phyloP scores from a whole-genome alignment of 1,140 invertebrate species.

The Ostrea denselamellosa region DNA sequence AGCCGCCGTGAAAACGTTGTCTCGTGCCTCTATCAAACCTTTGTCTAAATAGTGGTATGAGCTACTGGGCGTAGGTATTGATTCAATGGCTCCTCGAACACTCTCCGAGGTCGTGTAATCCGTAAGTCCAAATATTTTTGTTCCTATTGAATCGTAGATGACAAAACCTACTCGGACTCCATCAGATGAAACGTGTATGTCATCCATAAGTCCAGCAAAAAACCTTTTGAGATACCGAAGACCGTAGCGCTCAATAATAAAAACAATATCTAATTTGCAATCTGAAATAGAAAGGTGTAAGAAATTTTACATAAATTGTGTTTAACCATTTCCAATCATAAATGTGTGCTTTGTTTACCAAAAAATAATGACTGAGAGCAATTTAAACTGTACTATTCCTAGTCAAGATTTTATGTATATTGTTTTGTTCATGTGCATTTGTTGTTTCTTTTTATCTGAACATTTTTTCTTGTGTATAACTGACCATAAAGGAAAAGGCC shows the following conservation, averaged over 20 bases:
- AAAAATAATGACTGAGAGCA: too few relatives aligned
- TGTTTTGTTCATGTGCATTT: too few relatives aligned
- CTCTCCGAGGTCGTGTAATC: background rate
- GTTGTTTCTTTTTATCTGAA: too few relatives aligned
- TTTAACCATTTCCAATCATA: too few relatives aligned
- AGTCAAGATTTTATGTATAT: too few relatives aligned
- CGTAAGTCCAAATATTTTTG: background rate
- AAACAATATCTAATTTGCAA: background rate
- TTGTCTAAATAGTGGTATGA: background rate
- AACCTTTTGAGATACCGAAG: background rate
- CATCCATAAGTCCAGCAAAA: background rate
- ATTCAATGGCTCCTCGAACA: background rate
- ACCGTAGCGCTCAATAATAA: background rate
- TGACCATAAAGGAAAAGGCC: too few relatives aligned
- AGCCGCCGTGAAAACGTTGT: background rate
- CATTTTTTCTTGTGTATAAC: too few relatives aligned
- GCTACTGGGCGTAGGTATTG: background rate
- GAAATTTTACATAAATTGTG: background rate
- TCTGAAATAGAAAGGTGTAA: background rate
- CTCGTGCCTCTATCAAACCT: background rate
- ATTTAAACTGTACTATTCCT: too few relatives aligned
- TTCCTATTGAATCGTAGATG: background rate
- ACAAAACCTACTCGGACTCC: background rate
- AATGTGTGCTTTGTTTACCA: too few relatives aligned
- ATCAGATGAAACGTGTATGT: background rate